A percentile compares a stretch with the other conserved stretches of the same genome.
These are phyloP conservation scores for Chelonia mydas DNA, from an alignment of 2,797 vertebrate genomes.

Conservation along the genomic window DNA sequence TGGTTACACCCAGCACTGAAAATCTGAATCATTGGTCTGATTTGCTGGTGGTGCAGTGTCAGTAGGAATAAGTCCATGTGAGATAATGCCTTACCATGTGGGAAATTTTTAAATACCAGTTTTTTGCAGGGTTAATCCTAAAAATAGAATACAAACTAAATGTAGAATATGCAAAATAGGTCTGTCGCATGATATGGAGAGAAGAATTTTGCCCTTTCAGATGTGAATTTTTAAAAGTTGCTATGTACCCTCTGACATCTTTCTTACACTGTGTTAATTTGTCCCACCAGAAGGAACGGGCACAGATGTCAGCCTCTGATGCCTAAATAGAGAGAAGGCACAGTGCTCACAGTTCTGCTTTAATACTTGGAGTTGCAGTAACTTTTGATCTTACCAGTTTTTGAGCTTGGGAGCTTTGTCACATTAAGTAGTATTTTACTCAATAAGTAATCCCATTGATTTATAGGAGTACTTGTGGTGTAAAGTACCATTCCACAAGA, in stretches of 20 bases:
- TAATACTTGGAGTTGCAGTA: rapidly evolving
- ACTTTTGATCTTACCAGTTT: background rate
- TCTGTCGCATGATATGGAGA: background rate
- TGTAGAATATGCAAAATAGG: rapidly evolving
- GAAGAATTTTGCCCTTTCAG: background rate
- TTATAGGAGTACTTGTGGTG: background rate
- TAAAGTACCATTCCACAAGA: background rate
- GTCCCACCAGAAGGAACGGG: background rate
- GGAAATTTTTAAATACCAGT: rapidly evolving
- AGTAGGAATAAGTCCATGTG: background rate
- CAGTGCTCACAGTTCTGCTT: rapidly evolving
- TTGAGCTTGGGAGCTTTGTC: background rate
- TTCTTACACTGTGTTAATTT: rapidly evolving
- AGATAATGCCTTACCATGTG: background rate
- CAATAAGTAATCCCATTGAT: background rate
- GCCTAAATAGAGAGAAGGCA: background rate
- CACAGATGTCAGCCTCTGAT: background rate
- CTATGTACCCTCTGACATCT: background rate
- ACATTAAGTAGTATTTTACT: background rate
- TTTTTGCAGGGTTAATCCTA: background rate
- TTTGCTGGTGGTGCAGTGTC: background rate
- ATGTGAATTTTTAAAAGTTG: background rate
- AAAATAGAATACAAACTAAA: background rate
- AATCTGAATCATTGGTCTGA: background rate
- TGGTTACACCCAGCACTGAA: background rate